Evolutionary conservation across 2,888 invertebrate genomes (phyloP), one percentile per base, ranked within the genome.

Genomic region (Ectemnius cavifrons): DNA sequence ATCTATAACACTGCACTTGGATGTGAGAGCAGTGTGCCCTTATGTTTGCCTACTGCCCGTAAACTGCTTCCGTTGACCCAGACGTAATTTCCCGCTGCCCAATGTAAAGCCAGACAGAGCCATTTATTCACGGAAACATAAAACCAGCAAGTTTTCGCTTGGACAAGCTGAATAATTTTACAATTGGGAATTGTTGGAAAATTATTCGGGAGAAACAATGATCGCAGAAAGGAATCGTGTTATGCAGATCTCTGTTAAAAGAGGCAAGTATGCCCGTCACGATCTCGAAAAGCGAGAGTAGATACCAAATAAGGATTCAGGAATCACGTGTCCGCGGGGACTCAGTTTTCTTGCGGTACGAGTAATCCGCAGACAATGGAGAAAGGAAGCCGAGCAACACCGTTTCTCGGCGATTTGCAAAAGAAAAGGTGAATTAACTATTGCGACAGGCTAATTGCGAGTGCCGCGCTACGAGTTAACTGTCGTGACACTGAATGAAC

Each of bases 1-100:
- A 73, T 76, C 67, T 70, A 49, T 67, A 76, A 67, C 63, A 73
- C 57, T 63, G 64, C 45, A 67, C 62, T 67, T 49, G 62, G 20
- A 49, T 18, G 37, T 47, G 37, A 37, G 23, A 52, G 52, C 37
- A 37, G 37, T 37, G 1, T 37, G 37, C 37, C 37, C 37, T 37
- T 11, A 37, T 37, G 37, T 37, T 37, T 37, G 37, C 37, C 37
- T 37, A 37, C 37, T 37, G 37, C 11, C 37, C 37, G 37, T 37
- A 37, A 37, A 37, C 37, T 37, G 52, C 16, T 52, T 52, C 52
- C 52, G 16, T 16, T 52, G 52, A 52, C 52, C 52, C 52, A 52
- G 16, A 37, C 37, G 37, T 11, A 37, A 37, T 37, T 37, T 23
- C 23, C 23, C 23, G 37, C 37, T 37, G 8, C 37, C 28, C 13